Base-by-base conservation (phyloP, 1,140 invertebrate species). In the Pentalonia nigronervosa region DNA sequence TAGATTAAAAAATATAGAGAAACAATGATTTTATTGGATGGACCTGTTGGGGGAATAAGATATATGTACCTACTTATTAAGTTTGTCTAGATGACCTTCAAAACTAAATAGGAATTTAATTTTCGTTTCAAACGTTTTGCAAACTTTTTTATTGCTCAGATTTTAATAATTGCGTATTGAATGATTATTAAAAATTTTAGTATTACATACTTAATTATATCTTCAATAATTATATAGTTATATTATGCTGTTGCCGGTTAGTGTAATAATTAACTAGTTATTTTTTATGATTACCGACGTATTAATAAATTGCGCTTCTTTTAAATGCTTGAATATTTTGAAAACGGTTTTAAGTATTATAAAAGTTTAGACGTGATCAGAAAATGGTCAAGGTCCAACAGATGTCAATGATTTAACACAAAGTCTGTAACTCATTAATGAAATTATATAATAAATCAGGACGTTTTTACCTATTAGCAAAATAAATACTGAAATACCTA, bases 11-110 rank as follows among this genome's bases (percentile, higher is more conserved):
- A 76, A 76, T 34, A 17, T n/a, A n/a, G n/a, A 76, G n/a, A 76
- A n/a, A 76, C n/a, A 76, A n/a, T n/a, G 14, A 6, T 76, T n/a
- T 23, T 76, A 76, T 34, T 14, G 60, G 30, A 67, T 30, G n/a
- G 30, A 67, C 11, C 6, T 14, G 17, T 76, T 76, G 14, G n/a
- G 23, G 14, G 23, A 76, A 76, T 76, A 76, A 76, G n/a, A 76
- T 0, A 76, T 76, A n/a, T 6, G 30, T 67, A 60, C 7, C 4
- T n/a, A 60, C 41, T 41, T 30, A n/a, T 76, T 17, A n/a, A 7
- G n/a, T 76, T 76, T 76, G 60, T 76, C 60, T 76, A 76, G 60
- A 30, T 76, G n/a, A 76, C 60, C 60, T 76, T 76, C 60, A 76
- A 0, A 6, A n/a, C 30, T 76, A 34, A 76, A n/a, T 76, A 14